These are phyloP conservation scores for Sorex araneus DNA, from an alignment of 2,113 vertebrate species.

Conservation along the genomic window DNA sequence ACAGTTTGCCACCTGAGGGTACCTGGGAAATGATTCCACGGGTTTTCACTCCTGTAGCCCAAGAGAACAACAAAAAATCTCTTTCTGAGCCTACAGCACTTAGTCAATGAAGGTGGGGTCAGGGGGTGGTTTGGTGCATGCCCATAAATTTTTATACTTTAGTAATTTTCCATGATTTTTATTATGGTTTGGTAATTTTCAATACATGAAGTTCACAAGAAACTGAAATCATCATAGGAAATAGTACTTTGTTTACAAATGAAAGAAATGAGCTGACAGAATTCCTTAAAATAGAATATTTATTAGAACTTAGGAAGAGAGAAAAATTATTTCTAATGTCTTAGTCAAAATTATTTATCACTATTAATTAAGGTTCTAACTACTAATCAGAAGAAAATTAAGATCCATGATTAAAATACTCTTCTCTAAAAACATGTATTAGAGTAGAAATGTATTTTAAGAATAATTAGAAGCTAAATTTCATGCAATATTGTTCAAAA, in stretches of 20 bases:
- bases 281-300: slow-evolving; percentile 20
- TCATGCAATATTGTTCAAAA: slow-evolving; percentile 14
- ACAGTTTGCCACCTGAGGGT: no score
- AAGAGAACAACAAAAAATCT: no score
- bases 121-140: no score
- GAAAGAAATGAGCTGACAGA: not conserved
- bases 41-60: no score
- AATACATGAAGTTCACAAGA: not conserved
- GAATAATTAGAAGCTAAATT: not conserved
- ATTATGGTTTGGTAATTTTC: no score
- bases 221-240: slow-evolving; percentile 25
- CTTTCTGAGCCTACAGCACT: no score
- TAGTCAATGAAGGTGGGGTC: no score
- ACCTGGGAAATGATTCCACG: no score
- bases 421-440: slow-evolving; percentile 6
- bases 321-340: not conserved
- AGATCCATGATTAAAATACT: slow-evolving; percentile 14
- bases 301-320: not conserved
- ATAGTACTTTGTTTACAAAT: not conserved
- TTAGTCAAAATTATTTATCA: slow-evolving; percentile 27
- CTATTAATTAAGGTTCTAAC: not conserved
- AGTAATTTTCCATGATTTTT: no score
- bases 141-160: no score
- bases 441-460: slow-evolving; percentile 54
- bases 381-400: slow-evolving; percentile 53